Evolutionary conservation across 2,113 vertebrate genomes (phyloP).

Genomic region (Monopterus albus): DNA sequence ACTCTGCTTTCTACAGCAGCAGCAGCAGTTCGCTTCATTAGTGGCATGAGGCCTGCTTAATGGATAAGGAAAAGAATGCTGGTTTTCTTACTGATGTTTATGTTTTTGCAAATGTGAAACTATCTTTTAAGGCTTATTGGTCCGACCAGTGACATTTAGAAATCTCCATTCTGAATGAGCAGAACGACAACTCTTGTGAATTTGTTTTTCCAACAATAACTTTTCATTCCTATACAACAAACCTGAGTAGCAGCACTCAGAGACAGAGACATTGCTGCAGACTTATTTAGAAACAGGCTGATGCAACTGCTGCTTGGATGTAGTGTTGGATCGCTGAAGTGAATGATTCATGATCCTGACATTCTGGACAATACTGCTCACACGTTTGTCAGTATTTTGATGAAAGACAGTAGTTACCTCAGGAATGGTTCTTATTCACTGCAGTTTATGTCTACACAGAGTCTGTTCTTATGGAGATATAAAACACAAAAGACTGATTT

Average conservation of each 20-base stretch:
- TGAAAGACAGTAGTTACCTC: constrained; percentile 40
- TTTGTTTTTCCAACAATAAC: too few relatives aligned
- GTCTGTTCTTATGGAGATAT: neutral
- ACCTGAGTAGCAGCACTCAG: constrained; percentile 6
- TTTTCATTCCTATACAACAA: neutral
- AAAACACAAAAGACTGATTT: constrained; percentile 13
- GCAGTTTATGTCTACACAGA: neutral
- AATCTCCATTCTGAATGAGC: too few relatives aligned
- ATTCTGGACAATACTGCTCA: constrained; percentile 30
- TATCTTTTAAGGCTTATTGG: neutral
- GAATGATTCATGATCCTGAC: constrained; percentile 18
- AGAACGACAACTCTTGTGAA: too few relatives aligned
- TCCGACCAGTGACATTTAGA: neutral
- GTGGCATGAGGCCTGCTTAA: constrained; percentile 23
- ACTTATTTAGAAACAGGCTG: constrained; percentile 9
- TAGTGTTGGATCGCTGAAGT: constrained; percentile 14
- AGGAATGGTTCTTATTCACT: constrained; percentile 38
- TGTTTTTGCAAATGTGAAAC: neutral
- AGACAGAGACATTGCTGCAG: too few relatives aligned
- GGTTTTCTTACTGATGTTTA: neutral
- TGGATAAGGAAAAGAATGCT: neutral
- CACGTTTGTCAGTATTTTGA: constrained; percentile 45
- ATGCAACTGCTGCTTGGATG: constrained; percentile 21
- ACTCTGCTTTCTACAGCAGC: constrained; percentile 22
- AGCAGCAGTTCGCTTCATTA: constrained; percentile 66